Percentiles rank a stretch among this genome's conserved stretches.
These are phyloP conservation scores for Drosophila macrospina DNA, from an alignment of 2,888 invertebrate genomes.

Conservation along the genomic window DNA sequence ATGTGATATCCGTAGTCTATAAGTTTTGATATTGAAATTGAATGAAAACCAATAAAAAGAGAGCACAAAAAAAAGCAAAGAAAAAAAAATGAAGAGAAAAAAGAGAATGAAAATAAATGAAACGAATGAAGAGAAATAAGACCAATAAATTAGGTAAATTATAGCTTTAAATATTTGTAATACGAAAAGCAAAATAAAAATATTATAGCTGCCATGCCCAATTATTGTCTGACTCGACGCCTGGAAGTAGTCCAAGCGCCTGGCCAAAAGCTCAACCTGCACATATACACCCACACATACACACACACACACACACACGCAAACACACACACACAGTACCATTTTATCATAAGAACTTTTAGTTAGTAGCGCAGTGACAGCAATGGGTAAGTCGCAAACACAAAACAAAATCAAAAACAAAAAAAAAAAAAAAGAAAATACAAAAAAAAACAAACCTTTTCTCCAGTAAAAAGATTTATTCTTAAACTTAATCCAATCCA, in stretches of 20 bases:
- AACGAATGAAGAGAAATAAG: conserved; percentile 24
- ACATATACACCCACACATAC: conserved; percentile 31
- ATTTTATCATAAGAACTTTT: conserved; percentile 60
- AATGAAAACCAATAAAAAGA: conserved; percentile 63
- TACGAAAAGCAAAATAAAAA: conserved; percentile 60
- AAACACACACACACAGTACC: conserved; percentile 26
- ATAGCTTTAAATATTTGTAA: conserved; percentile 69
- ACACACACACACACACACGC: conserved; percentile 32
- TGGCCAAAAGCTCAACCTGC: conserved; percentile 45
- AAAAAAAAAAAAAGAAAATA: conserved; percentile 19
- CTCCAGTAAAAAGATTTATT: conserved; percentile 19
- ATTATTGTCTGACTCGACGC: conserved; percentile 70
- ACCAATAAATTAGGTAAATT: conserved; percentile 63
- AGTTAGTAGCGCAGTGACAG: conserved; percentile 71
- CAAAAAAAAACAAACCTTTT: conserved; percentile 28
- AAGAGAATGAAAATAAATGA: conserved; percentile 31
- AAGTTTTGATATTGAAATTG: conserved; percentile 56
- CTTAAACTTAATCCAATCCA: conserved; percentile 14
- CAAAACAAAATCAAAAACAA: conserved; percentile 24
- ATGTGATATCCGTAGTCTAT: conserved; percentile 56
- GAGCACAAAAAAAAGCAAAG: conserved; percentile 46
- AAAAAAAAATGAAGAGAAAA: conserved; percentile 32
- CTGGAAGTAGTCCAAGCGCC: conserved; percentile 67
- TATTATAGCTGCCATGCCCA: conserved; percentile 69
- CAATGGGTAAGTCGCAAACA: conserved; percentile 70